A percentile compares a stretch with the other conserved stretches of the same genome.
Conservation (phyloP, 1,140 invertebrate genomes). For the Heliconius melpomene region DNA sequence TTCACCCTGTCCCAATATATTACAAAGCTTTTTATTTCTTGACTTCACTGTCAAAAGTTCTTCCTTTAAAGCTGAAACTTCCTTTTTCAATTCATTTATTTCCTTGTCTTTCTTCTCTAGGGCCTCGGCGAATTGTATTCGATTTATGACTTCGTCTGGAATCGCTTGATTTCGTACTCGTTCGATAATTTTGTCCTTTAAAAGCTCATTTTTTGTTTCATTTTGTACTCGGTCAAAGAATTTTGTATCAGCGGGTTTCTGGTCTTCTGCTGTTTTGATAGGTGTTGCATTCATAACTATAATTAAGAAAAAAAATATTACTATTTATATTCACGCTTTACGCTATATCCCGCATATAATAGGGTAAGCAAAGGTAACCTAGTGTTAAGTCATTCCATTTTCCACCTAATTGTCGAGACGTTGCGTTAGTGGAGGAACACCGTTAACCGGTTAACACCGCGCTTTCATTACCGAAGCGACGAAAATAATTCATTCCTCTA, state of each 20-base stretch:
- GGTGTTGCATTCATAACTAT: slow-evolving; percentile 46
- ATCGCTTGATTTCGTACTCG: slow-evolving; percentile 68
- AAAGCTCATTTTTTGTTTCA: slow-evolving; percentile 84
- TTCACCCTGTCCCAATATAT: slow-evolving; percentile 89
- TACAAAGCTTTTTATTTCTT: slow-evolving; percentile 89
- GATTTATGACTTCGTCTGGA: slow-evolving; percentile 81
- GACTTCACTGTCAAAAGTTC: slow-evolving; percentile 88
- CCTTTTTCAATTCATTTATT: slow-evolving; percentile 83
- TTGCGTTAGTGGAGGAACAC: too few relatives aligned
- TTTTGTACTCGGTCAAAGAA: slow-evolving; percentile 87
- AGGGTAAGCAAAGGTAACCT: too few relatives aligned
- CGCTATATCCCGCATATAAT: too few relatives aligned
- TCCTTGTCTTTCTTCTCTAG: slow-evolving; percentile 85
- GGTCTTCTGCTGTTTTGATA: slow-evolving; percentile 46
- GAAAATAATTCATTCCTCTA: too few relatives aligned
- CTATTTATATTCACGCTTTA: too few relatives aligned
- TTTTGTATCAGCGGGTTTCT: slow-evolving; percentile 61
- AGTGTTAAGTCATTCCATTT: too few relatives aligned
- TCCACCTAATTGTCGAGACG: too few relatives aligned
- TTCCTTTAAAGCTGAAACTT: slow-evolving; percentile 84
- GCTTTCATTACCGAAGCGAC: too few relatives aligned
- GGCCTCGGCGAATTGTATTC: slow-evolving; percentile 83
- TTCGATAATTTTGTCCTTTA: slow-evolving; percentile 85
- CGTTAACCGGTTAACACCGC: too few relatives aligned
- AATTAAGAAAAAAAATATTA: not conserved